Conservation (phyloP, 2,888 invertebrate species). For the Entomobrya proxima region DNA sequence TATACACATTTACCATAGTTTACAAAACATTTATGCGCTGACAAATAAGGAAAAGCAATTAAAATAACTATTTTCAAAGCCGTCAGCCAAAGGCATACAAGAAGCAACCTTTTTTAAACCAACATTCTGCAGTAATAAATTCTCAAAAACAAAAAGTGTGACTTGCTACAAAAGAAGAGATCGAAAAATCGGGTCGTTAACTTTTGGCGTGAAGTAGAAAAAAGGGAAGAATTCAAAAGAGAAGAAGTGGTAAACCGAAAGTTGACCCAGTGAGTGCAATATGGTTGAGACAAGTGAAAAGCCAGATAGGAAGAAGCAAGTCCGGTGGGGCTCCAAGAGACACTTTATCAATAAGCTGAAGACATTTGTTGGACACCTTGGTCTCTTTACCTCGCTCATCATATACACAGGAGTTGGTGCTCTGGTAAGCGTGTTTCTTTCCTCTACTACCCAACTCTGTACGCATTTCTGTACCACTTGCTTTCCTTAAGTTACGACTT, state of each 20-base stretch:
- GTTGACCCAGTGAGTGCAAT: constrained; percentile 54
- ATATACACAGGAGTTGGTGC: constrained; percentile 88
- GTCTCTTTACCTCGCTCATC: constrained; percentile 86
- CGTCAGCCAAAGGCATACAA: too few species aligned
- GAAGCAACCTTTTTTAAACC: too few species aligned
- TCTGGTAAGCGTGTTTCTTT: constrained; percentile 82
- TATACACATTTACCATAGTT: neutral
- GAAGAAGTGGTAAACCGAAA: constrained; percentile 29
- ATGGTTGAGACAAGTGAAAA: constrained; percentile 71
- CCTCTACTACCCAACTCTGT: too few species aligned
- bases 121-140: too few species aligned
- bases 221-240: constrained; percentile 4
- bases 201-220: constrained; percentile 54
- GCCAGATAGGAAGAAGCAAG: constrained; percentile 68
- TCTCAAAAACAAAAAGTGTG: constrained; percentile 4
- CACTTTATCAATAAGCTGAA: constrained; percentile 71
- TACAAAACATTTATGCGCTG: neutral
- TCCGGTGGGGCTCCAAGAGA: constrained; percentile 70
- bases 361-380: constrained; percentile 82
- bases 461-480: neutral
- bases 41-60: constrained; percentile 2
- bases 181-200: constrained; percentile 56
- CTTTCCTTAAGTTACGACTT: neutral
- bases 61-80: too few species aligned
- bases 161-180: neutral